Conservation (phyloP, 1,140 invertebrate species). For the Mizuhopecten yessoensis region DNA sequence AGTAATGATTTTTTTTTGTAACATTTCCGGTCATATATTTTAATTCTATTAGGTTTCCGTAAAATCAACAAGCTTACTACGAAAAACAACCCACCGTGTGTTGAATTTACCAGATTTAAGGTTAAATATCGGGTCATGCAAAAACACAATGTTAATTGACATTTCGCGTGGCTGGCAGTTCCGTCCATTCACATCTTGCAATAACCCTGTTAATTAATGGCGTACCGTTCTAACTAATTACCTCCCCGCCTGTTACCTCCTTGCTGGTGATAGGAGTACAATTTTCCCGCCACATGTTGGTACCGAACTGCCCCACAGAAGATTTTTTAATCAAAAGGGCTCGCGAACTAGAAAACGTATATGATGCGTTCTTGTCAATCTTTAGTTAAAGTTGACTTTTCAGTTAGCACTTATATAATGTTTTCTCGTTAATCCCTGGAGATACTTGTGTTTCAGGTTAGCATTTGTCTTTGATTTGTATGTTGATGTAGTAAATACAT, state of each 20-base stretch:
- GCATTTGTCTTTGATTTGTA: too few species aligned
- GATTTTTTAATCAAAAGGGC: background rate
- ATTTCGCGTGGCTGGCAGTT: background rate
- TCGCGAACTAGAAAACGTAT: background rate
- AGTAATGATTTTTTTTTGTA: too few species aligned
- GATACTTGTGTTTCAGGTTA: too few species aligned
- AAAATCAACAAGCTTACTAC: background rate
- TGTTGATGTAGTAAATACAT: too few species aligned
- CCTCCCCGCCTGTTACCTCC: background rate
- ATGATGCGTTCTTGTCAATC: too few species aligned
- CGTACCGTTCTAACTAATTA: conserved; percentile 1
- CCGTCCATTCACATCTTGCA: background rate
- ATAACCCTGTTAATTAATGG: background rate
- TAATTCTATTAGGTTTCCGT: too few species aligned
- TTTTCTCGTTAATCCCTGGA: too few species aligned
- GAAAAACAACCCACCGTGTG: background rate
- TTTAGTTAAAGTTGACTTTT: too few species aligned
- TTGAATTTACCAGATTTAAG: background rate
- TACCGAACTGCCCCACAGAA: background rate
- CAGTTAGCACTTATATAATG: too few species aligned
- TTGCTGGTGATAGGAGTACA: background rate
- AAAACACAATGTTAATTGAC: background rate
- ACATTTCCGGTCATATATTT: too few species aligned
- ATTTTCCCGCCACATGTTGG: background rate
- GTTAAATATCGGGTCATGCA: background rate